Evolutionary conservation across 2,797 vertebrate genomes (phyloP), one percentile per base, ranked within the genome.

Genomic region (Sebastes matsubarae): DNA sequence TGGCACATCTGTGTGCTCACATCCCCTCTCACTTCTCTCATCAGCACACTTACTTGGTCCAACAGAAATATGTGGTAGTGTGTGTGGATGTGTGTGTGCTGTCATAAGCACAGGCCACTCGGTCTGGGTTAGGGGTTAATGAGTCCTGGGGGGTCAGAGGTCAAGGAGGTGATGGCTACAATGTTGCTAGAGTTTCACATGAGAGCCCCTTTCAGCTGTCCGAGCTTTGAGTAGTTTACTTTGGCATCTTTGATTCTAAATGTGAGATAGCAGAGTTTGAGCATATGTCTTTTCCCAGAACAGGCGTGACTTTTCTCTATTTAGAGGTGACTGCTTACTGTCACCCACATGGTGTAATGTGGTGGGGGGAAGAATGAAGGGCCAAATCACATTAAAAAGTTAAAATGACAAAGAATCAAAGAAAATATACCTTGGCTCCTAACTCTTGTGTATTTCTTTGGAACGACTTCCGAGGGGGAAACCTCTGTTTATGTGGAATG

Each of bases 1-100:
- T 86, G 79, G 88, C 93, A 93, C 95, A 95, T 95, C 94, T 96
- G 95, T 94, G 90, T 88, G 75, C 90, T 94, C 92, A 96, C 93
- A 96, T 96, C 95, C 95, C 91, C 92, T 95, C 94, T 96, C 95
- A 95, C 95, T 95, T 96, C 95, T 96, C 88, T 89, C 85, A 86
- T 83, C 81, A 57, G 36, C 60, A 71, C 77, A 89, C 52, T 65
- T 68, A 72, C 83, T 82, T 77, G 59, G 59, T 65, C 69, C 74
- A 80, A 79, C 72, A 77, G 46, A 79, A 84, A 77, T 75, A 75
- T 77, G 72, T 66, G 16, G 66, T 14, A 14, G 50, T 80, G 61
- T 77, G 75, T 72, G 24, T 80, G 76, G 79, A 84, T 74, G 75
- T 73, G 55, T 67, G 65, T 52, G 38, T 77, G 76, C 61, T 83